Percentiles rank a stretch among this genome's conserved stretches.
These are phyloP conservation scores for Dione vanillae DNA, from an alignment of 2,888 invertebrate species.

Conservation along the genomic window DNA sequence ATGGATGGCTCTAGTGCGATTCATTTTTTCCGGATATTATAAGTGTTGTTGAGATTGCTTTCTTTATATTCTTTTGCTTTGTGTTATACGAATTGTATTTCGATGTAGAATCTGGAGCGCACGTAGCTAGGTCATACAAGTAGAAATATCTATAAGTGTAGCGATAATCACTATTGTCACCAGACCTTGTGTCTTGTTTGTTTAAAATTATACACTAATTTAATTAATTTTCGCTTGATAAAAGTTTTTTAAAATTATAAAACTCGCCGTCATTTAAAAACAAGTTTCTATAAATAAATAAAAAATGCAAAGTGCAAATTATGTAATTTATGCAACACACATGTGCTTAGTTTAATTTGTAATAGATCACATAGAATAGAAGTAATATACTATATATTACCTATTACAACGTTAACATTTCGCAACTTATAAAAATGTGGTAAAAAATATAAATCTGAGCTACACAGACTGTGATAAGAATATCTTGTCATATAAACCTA, in stretches of 20 bases:
- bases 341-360: too few species aligned
- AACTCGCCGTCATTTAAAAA: too few species aligned
- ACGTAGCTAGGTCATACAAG: slow-evolving; percentile 15
- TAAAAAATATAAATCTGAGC: slow-evolving; percentile 15
- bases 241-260: too few species aligned
- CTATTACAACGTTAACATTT: background rate
- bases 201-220: background rate
- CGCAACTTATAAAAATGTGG: background rate
- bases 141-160: background rate
- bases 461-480: slow-evolving; percentile 13
- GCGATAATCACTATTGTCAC: background rate
- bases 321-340: too few species aligned
- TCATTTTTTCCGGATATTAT: background rate
- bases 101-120: slow-evolving; percentile 8
- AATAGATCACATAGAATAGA: too few species aligned
- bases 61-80: slow-evolving; percentile 9
- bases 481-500: slow-evolving; percentile 26
- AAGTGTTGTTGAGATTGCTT: background rate
- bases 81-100: slow-evolving; percentile 7
- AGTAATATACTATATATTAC: too few species aligned
- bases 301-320: too few species aligned
- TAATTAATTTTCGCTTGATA: too few species aligned
- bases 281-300: too few species aligned
- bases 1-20: slow-evolving; percentile 4
- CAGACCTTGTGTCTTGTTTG: background rate